phyloP scores from a whole-genome alignment of 1,140 invertebrate genomes.

The Polyergus mexicanus region DNA sequence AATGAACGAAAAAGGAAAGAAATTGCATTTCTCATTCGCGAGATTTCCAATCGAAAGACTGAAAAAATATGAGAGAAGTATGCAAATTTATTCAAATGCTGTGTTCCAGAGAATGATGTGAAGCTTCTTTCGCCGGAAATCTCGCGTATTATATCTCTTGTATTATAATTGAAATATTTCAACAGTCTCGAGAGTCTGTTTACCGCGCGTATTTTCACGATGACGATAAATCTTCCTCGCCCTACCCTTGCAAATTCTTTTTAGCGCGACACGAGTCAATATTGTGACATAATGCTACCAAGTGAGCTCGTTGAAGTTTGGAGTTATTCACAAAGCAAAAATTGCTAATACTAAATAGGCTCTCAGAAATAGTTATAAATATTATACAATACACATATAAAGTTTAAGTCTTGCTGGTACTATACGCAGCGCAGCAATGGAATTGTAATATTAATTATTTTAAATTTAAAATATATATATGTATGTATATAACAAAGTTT shows the following conservation, averaged over 20 bases:
- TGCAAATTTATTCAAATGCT: conserved; percentile 37
- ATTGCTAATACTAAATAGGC: too few relatives aligned
- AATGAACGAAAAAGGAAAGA: not conserved
- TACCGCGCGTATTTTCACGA: conserved; percentile 61
- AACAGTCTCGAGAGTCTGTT: conserved; percentile 41
- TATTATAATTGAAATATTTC: conserved; percentile 55
- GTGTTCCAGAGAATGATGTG: not conserved
- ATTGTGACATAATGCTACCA: conserved; percentile 62
- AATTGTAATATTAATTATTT: too few relatives aligned
- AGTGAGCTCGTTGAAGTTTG: not conserved
- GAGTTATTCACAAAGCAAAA: too few relatives aligned
- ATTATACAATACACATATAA: too few relatives aligned
- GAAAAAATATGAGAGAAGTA: not conserved
- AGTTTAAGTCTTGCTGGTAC: too few relatives aligned
- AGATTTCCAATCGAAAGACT: not conserved
- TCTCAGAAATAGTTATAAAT: too few relatives aligned
- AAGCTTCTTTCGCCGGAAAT: conserved; percentile 3
- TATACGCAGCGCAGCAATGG: too few relatives aligned
- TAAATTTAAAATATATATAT: too few relatives aligned
- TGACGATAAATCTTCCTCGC: conserved; percentile 21
- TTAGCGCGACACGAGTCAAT: conserved; percentile 52
- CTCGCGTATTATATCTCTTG: not conserved
- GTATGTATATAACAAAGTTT: too few relatives aligned
- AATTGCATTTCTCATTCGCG: not conserved
- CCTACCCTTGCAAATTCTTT: not conserved